Evolutionary conservation across 2,797 vertebrate species (phyloP).

Genomic region (Neosilurus hyrtlii): DNA sequence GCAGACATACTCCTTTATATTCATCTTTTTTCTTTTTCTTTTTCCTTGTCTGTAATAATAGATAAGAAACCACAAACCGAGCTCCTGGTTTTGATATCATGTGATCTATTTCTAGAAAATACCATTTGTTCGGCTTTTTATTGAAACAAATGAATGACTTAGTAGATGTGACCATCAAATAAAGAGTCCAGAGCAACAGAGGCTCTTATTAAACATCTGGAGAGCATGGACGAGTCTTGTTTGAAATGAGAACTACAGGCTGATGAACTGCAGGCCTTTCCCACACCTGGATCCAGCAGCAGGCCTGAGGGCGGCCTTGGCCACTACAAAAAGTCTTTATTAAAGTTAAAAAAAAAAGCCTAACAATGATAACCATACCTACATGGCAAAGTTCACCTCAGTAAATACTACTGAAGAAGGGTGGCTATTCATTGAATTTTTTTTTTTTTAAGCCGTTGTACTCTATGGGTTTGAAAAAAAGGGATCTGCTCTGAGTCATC

Average conservation of each 20-base stretch:
- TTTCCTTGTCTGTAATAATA: conserved; percentile 46
- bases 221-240: conserved; percentile 34
- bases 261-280: conserved; percentile 31
- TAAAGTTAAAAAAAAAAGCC: conserved; percentile 17
- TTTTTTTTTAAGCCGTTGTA: background rate
- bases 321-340: conserved; percentile 22
- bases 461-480: background rate
- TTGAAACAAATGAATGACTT: conserved; percentile 65
- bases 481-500: conserved; percentile 35
- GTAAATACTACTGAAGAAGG: background rate
- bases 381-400: background rate
- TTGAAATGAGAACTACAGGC: conserved; percentile 40
- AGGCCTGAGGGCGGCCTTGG: background rate
- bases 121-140: conserved; percentile 60
- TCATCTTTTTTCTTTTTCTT: conserved; percentile 50
- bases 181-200: conserved; percentile 49
- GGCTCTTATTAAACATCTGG: conserved; percentile 55
- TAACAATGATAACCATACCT: conserved; percentile 26
- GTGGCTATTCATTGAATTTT: conserved; percentile 1
- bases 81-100: conserved; percentile 51
- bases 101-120: conserved; percentile 63
- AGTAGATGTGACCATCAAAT: conserved; percentile 49
- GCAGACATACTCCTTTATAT: conserved; percentile 34
- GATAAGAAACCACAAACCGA: conserved; percentile 59
- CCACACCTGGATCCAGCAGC: conserved; percentile 29